Evolutionary conservation across 2,113 vertebrate species (phyloP).

Genomic region (Anguilla japonica): DNA sequence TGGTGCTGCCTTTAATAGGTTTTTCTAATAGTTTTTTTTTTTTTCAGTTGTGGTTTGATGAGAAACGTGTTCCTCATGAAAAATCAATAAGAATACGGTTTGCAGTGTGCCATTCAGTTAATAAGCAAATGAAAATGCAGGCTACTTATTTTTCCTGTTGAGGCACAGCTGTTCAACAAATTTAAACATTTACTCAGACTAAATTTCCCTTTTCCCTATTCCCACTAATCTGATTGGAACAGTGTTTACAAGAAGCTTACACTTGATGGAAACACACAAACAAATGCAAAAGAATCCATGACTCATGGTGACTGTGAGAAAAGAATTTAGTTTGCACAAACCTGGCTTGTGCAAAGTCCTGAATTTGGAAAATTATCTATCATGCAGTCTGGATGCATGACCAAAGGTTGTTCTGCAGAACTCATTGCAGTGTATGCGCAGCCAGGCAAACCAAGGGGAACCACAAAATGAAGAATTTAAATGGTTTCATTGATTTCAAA

Average conservation of each 20-base stretch:
- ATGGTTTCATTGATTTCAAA: neutral
- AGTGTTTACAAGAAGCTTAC: conserved; percentile 11
- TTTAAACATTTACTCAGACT: conserved; percentile 19
- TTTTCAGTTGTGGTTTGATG: neutral
- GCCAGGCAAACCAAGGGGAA: neutral
- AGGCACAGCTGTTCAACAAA: conserved; percentile 2
- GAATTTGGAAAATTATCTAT: neutral
- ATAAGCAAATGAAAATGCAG: neutral
- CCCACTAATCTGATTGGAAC: neutral
- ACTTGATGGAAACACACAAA: conserved; percentile 21
- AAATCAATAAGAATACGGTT: neutral
- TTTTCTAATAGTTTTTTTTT: neutral
- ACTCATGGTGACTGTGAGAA: neutral
- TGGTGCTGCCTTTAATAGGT: neutral
- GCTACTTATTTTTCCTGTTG: neutral
- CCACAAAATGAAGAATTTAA: neutral
- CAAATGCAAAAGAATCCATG: neutral
- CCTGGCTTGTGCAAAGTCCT: neutral
- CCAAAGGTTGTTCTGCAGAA: neutral
- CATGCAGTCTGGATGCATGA: neutral
- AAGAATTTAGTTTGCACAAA: neutral
- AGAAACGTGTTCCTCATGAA: neutral
- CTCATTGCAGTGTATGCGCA: neutral
- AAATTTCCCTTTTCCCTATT: neutral
- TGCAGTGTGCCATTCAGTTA: neutral